Evolutionary conservation across 2,113 vertebrate genomes (phyloP), one percentile per base, ranked within the genome.

Genomic region (Corythornis vintsioides): DNA sequence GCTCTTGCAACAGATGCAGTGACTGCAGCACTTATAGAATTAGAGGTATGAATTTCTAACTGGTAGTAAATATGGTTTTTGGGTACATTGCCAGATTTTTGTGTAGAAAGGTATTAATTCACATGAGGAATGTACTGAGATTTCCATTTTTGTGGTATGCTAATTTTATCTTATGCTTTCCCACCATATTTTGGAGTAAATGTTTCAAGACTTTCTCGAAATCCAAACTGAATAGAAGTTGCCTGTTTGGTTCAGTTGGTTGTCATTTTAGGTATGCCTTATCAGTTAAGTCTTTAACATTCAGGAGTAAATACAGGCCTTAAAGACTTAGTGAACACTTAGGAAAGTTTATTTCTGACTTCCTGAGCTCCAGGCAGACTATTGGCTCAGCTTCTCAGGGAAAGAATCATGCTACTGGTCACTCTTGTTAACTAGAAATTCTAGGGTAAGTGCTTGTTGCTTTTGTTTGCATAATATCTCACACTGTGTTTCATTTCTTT

Each of bases 1-100:
- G 99, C 98, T 82, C 98, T 98, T 94, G 99, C 99, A 5, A 98
- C 99, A 92, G 99, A 99, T 93, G 99, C 99, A 61, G 99, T 99
- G 83, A 98, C 99, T 91, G 99, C 99, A 90, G 99, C 99, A 73
- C 98, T 99, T 91, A 98, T 99, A 96, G 99, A 99, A 97, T 98
- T 99, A 83, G 99, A 99, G 99, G 99, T 99, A 98, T 65, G 97
- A 84, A 64, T 43, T 78, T 96, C 82, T 95, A 35, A 28, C 89
- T 83, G 42, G 33, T 28, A 45, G 48, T 89, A 92, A 82, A 82
- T 63, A 10, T 6, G 3, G 60, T 15, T 59, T 12, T 77, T 10
- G 3, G 8, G 12, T 82, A 12, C 12, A 3, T 52, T 71, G n/a
- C 6, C 38, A 59, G 11, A n/a, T 67, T 53, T 88, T 88, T 76